Evolutionary conservation across 2,113 vertebrate genomes (phyloP).

Genomic region (Paramormyrops kingsleyae): DNA sequence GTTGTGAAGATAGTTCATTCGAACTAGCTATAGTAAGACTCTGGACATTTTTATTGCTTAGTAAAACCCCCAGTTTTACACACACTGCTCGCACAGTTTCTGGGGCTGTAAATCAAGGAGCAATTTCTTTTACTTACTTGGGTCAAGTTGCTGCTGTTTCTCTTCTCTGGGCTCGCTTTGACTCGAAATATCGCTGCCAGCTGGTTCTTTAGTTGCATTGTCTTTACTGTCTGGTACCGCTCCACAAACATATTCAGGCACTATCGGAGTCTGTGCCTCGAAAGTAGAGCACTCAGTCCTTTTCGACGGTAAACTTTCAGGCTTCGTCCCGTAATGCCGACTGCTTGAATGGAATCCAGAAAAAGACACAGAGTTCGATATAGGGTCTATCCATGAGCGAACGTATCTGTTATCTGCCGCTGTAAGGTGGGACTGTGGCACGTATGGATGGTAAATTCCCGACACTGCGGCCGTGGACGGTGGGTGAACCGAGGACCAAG

Average conservation of each 20-base stretch:
- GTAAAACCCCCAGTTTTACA: constrained; percentile 99
- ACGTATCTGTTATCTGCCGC: constrained; percentile 83
- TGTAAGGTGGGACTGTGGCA: constrained; percentile 78
- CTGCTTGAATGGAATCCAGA: constrained; percentile 71
- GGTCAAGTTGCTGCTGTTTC: constrained; percentile 90
- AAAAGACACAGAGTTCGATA: constrained; percentile 67
- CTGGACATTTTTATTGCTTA: constrained; percentile 99
- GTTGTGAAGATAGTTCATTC: constrained; percentile 67
- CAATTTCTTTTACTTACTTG: constrained; percentile 96
- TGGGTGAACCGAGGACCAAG: constrained; percentile 85
- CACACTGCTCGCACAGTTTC: constrained; percentile 89
- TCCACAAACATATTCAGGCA: constrained; percentile 69
- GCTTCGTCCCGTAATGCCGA: constrained; percentile 80
- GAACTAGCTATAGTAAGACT: constrained; percentile 68
- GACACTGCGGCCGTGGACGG: constrained; percentile 72
- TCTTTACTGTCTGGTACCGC: constrained; percentile 70
- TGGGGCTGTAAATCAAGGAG: constrained; percentile 87
- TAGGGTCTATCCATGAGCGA: constrained; percentile 91
- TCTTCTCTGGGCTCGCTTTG: constrained; percentile 86
- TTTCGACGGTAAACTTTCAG: constrained; percentile 69
- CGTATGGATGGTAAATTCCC: constrained; percentile 89
- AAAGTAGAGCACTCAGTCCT: constrained; percentile 70
- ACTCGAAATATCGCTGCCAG: constrained; percentile 76
- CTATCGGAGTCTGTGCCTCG: constrained; percentile 69
- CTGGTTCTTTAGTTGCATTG: constrained; percentile 61